Percentiles rank a stretch among this genome's conserved stretches.
These are phyloP conservation scores for Matsumurasca onukii DNA, from an alignment of 1,140 invertebrate genomes.

Conservation along the genomic window DNA sequence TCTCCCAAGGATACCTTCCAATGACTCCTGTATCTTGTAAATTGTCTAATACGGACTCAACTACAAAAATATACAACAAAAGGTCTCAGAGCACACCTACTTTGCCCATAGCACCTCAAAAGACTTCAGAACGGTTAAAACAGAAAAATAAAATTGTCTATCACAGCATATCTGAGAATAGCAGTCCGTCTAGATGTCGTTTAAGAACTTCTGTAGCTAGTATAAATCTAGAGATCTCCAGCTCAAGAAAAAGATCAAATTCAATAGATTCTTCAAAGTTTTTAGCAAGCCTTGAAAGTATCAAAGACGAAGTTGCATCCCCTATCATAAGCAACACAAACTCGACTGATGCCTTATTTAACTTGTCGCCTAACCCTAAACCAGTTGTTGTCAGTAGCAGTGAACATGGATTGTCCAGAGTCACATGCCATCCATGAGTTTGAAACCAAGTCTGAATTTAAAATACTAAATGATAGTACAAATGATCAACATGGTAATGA, in stretches of 20 bases:
- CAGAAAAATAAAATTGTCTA: conserved; percentile 52
- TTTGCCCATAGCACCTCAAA: conserved; percentile 50
- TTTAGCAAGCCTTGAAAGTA: conserved; percentile 57
- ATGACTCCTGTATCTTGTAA: conserved; percentile 35
- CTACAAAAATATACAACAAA: too few relatives aligned
- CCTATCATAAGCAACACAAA: conserved; percentile 32
- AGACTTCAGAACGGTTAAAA: conserved; percentile 52
- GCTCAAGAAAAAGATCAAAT: conserved; percentile 56
- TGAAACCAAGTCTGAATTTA: too few relatives aligned
- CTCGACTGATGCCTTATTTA: conserved; percentile 35
- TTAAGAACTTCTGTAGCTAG: conserved; percentile 60
- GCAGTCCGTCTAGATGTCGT: conserved; percentile 59
- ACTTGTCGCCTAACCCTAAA: conserved; percentile 21
- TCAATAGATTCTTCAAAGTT: conserved; percentile 69
- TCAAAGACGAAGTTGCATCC: conserved; percentile 35
- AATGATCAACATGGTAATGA: too few relatives aligned
- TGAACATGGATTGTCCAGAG: conserved; percentile 3
- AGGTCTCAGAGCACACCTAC: conserved; percentile 69
- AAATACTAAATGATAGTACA: too few relatives aligned
- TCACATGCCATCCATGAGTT: too few relatives aligned
- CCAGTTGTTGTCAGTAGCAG: conserved; percentile 10
- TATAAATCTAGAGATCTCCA: not conserved
- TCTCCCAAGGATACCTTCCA: conserved; percentile 36
- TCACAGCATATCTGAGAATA: conserved; percentile 38
- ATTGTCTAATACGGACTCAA: conserved; percentile 11